A percentile compares a stretch with the other conserved stretches of the same genome.
These are phyloP conservation scores for Mycteria americana DNA, from an alignment of 2,797 vertebrate species.

Conservation along the genomic window DNA sequence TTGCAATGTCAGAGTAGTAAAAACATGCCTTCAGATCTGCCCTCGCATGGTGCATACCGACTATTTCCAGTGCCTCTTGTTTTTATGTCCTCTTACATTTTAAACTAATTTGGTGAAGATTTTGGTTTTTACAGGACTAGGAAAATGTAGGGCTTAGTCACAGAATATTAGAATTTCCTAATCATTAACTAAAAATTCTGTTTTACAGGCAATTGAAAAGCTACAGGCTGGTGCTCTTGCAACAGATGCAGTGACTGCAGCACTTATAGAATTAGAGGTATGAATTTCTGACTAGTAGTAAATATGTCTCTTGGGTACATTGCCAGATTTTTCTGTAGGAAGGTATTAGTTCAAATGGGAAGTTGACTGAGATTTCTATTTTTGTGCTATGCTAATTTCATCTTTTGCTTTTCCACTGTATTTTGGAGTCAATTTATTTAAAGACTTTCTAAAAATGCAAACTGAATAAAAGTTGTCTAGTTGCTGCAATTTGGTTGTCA, in stretches of 20 bases:
- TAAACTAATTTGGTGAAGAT: not conserved
- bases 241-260: constrained; percentile 95
- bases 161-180: not conserved
- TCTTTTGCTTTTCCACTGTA: not conserved
- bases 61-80: not conserved
- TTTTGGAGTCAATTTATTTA: not conserved
- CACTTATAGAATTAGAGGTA: constrained; percentile 97
- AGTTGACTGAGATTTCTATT: not conserved
- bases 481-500: not conserved
- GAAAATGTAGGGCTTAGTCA: not conserved
- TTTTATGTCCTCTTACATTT: not conserved
- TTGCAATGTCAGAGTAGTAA: not conserved
- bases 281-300: constrained; percentile 10
- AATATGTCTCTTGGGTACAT: not conserved
- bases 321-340: not conserved
- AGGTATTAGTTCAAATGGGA: not conserved
- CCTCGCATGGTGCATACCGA: not conserved
- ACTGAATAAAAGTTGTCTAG: not conserved
- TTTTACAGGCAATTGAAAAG: constrained; percentile 91
- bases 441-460: not conserved
- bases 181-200: constrained; percentile 38
- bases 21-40: not conserved
- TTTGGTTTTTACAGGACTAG: not conserved
- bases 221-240: constrained; percentile 93
- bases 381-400: not conserved